Conservation (phyloP, 2,797 vertebrate species). For the Alfaro cultratus region DNA sequence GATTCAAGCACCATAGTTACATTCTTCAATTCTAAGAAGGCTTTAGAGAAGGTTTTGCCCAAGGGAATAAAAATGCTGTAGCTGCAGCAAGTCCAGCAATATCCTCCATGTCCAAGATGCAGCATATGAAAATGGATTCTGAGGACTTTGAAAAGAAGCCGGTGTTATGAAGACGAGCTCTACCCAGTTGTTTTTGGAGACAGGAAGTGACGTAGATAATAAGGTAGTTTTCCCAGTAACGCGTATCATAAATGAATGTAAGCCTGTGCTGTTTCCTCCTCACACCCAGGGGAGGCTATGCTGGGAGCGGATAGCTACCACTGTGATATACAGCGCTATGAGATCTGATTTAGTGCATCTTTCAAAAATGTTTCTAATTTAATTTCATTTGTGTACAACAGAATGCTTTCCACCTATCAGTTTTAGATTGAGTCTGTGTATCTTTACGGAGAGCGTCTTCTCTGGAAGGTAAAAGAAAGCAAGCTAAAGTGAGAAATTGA, state of each 20-base stretch:
- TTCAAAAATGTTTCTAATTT: background rate
- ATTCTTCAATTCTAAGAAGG: background rate
- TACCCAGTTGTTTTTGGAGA: background rate
- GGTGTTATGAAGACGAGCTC: background rate
- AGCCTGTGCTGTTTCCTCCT: slow-evolving; percentile 1
- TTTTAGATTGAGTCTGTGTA: background rate
- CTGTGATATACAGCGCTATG: background rate
- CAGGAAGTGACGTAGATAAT: background rate
- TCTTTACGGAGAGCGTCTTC: background rate
- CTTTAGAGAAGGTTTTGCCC: background rate
- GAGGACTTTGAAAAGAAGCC: background rate
- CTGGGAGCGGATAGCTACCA: background rate
- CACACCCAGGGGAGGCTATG: background rate
- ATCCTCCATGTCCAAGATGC: background rate
- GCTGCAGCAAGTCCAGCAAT: background rate
- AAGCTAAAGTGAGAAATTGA: background rate
- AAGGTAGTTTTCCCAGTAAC: background rate
- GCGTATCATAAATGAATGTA: background rate
- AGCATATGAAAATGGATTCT: slow-evolving; percentile 1
- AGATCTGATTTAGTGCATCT: background rate
- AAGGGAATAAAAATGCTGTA: background rate
- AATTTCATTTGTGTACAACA: background rate
- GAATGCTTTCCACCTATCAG: background rate
- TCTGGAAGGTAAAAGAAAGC: background rate
- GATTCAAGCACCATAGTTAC: background rate